These are phyloP conservation scores for Oreochromis mossambicus DNA, from an alignment of 2,797 vertebrate species.

Conservation along the genomic window DNA sequence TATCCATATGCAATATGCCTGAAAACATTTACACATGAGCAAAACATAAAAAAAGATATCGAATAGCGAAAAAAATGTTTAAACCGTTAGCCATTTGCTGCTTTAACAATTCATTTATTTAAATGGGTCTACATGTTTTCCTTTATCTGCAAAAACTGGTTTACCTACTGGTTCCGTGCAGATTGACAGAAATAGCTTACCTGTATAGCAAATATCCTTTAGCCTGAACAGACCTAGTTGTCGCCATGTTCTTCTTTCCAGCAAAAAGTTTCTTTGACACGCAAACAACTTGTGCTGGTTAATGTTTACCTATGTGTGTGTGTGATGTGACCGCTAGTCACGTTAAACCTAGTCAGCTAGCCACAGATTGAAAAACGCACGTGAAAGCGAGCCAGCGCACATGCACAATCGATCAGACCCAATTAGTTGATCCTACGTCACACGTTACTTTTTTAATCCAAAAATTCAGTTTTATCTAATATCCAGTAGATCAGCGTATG, in stretches of 20 bases:
- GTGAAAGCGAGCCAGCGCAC: constrained; percentile 9
- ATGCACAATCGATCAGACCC: constrained; percentile 14
- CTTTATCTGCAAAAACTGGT: accelerated
- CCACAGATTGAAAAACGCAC: constrained; percentile 13
- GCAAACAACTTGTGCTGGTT: constrained; percentile 11
- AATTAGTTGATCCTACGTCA: background rate
- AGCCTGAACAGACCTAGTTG: background rate
- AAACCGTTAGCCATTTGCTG: background rate
- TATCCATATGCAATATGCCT: background rate
- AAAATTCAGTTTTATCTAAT: background rate
- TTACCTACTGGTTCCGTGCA: constrained; percentile 47
- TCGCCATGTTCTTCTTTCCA: constrained; percentile 47
- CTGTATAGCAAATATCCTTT: constrained; percentile 5
- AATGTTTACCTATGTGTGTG: constrained; percentile 39
- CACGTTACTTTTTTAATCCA: background rate
- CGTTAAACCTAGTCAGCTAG: background rate
- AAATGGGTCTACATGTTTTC: background rate
- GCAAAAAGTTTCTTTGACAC: background rate
- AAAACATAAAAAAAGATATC: background rate
- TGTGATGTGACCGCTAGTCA: background rate
- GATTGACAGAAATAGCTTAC: background rate
- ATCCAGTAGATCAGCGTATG: background rate
- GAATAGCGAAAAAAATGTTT: background rate
- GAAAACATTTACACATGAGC: background rate
- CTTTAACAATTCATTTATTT: background rate